Base-by-base conservation (phyloP, 2,888 invertebrate genomes). In the Eristalis pertinax region DNA sequence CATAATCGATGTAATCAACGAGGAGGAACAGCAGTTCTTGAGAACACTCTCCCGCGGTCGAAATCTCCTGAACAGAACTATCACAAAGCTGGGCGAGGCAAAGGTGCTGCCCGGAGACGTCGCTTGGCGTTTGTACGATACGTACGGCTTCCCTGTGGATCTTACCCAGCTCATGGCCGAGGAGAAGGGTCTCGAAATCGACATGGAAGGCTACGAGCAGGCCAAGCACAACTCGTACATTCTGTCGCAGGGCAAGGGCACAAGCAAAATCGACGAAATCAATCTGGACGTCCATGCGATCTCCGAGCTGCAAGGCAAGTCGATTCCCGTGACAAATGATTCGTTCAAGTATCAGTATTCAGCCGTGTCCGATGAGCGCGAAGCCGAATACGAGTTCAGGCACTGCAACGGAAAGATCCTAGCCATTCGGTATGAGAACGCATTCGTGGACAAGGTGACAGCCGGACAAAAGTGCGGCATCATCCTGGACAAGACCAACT, bases 61-160 rank as follows among this genome's bases (percentile, higher is more conserved):
- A 89, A 97, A 96, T 92, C 94, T 99, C 62, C 94, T 99, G 11
- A 97, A 99, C 92, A 95, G 98, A 90, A 98, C 99, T 1, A 97
- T 99, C 88, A 95, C 95, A 75, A 98, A 98, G 92, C 93, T 99
- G 43, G 95, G 95, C 69, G 94, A 94, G 80, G 94, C 95, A 1
- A 96, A 95, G 91, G 94, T 95, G 65, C 94, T 99, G 88, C 99
- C 99, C 50, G 98, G 99, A 75, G 98, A 99, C 93, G 96, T 99
- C 68, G 99, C 99, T 1, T 99, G 99, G 99, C 95, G 99, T 80
- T 94, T 99, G 77, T 99, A 99, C 93, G 99, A 99, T 91, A 99
- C 99, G 0, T 99, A 99, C 92, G 99, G 99, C 22, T 99, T 99
- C 92, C 99, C 99, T 0, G 95, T 99, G 74, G 99, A 99, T 94